phyloP scores from a whole-genome alignment of 2,113 vertebrate species.

The Dicentrarchus labrax region DNA sequence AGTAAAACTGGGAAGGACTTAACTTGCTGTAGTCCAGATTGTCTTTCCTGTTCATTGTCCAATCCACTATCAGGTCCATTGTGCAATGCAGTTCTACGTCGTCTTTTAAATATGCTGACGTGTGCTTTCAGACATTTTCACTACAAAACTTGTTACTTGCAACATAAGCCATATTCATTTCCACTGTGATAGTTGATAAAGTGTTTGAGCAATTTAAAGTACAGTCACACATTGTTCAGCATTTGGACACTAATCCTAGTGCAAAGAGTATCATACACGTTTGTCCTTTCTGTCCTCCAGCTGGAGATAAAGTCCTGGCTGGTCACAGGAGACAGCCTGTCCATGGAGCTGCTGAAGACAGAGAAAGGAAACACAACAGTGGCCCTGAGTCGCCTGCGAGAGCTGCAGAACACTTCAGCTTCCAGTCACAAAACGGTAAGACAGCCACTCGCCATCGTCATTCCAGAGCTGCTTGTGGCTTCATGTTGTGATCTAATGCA shows the following conservation, averaged over 20 bases:
- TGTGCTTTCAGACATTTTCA: not conserved
- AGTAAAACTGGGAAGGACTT: not conserved
- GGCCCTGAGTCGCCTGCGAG: constrained; percentile 85
- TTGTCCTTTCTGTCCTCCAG: constrained; percentile 74
- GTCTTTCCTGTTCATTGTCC: not conserved
- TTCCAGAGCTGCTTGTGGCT: not conserved
- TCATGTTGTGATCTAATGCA: not conserved
- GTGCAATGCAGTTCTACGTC: not conserved
- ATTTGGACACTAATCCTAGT: not conserved
- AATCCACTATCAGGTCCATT: not conserved
- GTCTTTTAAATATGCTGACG: not conserved
- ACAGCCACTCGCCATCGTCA: not conserved
- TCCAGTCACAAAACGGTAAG: constrained; percentile 91
- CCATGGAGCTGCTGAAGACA: constrained; percentile 92
- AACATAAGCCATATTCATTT: not conserved
- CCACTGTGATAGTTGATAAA: not conserved
- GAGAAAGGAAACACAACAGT: constrained; percentile 92
- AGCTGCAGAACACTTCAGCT: constrained; percentile 88
- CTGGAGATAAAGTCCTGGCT: constrained; percentile 96
- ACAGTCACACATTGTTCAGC: not conserved
- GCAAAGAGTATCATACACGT: not conserved
- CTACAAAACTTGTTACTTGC: not conserved
- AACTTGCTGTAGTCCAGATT: not conserved
- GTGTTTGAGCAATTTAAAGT: not conserved
- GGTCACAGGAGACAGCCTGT: constrained; percentile 95